Conservation (phyloP, 2,797 vertebrate species). For the Coendou prehensilis region DNA sequence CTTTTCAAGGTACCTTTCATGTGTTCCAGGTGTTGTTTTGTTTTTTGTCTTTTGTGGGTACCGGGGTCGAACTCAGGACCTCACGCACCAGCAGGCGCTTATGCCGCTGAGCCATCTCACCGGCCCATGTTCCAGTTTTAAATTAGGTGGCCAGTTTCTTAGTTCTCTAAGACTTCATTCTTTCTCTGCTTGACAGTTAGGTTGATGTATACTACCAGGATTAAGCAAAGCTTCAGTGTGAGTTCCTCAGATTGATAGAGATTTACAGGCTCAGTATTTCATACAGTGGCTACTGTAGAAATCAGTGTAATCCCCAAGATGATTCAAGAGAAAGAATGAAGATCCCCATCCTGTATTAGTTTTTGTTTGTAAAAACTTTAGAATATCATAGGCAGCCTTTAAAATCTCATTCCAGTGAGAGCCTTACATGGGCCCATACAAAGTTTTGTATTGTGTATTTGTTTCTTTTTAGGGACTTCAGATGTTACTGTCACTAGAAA, state of each 20-base stretch:
- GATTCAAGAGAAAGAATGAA: constrained; percentile 38
- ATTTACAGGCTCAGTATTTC: constrained; percentile 37
- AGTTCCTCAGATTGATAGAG: constrained; percentile 46
- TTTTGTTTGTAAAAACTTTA: constrained; percentile 59
- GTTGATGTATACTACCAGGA: neutral
- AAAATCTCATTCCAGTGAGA: constrained; percentile 32
- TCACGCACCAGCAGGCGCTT: too few species aligned
- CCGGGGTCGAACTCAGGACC: too few species aligned
- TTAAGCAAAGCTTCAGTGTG: constrained; percentile 27
- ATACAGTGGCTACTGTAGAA: constrained; percentile 53
- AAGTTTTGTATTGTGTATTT: neutral
- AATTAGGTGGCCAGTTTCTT: constrained; percentile 52
- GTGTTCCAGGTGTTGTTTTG: neutral
- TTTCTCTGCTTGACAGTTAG: constrained; percentile 46
- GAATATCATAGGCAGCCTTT: constrained; percentile 9
- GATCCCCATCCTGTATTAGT: neutral
- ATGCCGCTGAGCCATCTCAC: too few species aligned
- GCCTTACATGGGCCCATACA: neutral
- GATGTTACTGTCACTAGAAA: constrained; percentile 19
- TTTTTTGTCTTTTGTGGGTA: too few species aligned
- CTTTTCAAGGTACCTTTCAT: constrained; percentile 21
- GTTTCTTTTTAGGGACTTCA: constrained; percentile 25
- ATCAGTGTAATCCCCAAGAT: neutral
- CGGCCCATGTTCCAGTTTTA: neutral
- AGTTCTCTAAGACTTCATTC: neutral